A percentile compares a stretch with the other conserved stretches of the same genome.
phyloP scores from a whole-genome alignment of 64 coral and sea anemone genomes.

The Platygyra sinensis region DNA sequence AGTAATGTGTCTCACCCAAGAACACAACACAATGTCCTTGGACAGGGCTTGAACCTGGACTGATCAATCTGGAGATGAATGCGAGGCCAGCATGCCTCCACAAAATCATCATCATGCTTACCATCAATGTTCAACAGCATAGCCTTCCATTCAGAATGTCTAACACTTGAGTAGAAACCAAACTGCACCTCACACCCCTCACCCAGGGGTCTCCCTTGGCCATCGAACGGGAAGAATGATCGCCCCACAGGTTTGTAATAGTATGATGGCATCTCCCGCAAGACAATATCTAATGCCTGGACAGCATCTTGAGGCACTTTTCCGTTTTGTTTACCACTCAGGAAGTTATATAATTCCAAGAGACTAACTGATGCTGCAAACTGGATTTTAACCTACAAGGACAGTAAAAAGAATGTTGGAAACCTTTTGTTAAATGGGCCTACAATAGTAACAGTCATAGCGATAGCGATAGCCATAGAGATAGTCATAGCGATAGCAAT shows the following conservation, averaged over 20 bases:
- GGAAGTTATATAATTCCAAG: constrained; percentile 60
- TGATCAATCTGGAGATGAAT: no score
- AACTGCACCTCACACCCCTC: constrained; percentile 82
- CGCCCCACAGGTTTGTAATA: constrained; percentile 74
- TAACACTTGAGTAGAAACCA: constrained; percentile 89
- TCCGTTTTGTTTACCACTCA: constrained; percentile 28
- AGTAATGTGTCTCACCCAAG: no score
- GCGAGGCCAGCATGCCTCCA: no score
- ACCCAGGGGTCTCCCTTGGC: constrained; percentile 38
- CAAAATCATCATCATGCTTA: constrained; percentile 3
- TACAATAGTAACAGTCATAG: no score
- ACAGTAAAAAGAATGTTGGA: not conserved
- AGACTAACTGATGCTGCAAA: constrained; percentile 70
- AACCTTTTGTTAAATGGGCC: not conserved
- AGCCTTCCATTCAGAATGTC: constrained; percentile 90
- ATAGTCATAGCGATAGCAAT: no score
- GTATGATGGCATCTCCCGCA: constrained; percentile 71
- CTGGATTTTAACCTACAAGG: constrained; percentile 81
- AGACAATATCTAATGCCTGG: constrained; percentile 74
- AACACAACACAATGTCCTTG: no score
- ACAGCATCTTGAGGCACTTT: constrained; percentile 59
- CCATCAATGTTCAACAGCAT: constrained; percentile 96
- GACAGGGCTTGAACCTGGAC: no score
- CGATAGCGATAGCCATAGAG: no score
- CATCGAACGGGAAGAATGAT: constrained; percentile 71